A percentile compares a stretch with the other conserved stretches of the same genome.
Conservation (phyloP, 2,113 vertebrate species). For the Scartelaos histophorus region DNA sequence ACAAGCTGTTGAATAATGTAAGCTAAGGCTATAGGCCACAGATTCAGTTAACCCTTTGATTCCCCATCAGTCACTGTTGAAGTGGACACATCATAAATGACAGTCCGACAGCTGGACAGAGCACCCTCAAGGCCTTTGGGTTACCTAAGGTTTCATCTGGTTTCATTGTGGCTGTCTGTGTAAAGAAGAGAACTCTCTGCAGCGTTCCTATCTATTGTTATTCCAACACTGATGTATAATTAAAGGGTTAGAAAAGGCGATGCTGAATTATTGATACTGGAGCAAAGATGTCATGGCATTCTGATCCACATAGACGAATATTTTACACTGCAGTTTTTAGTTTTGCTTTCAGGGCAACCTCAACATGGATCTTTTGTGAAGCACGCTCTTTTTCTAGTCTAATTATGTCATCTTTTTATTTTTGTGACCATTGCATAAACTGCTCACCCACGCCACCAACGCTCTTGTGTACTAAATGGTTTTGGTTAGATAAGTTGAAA, state of each 20-base stretch:
- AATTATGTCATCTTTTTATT: conserved; percentile 17
- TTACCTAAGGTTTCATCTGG: conserved; percentile 45
- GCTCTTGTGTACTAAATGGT: background rate
- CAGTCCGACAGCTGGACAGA: conserved; percentile 49
- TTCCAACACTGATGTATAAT: conserved; percentile 75
- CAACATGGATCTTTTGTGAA: conserved; percentile 34
- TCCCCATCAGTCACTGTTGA: conserved; percentile 63
- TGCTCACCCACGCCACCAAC: background rate
- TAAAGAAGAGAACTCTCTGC: conserved; percentile 37
- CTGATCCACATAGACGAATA: conserved; percentile 43
- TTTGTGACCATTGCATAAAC: conserved; percentile 8
- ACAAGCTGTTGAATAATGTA: conserved; percentile 78
- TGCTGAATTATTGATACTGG: conserved; percentile 72
- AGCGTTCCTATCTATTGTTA: conserved; percentile 58
- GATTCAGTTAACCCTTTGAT: conserved; percentile 75
- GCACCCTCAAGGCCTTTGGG: conserved; percentile 42
- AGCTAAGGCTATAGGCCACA: conserved; percentile 65
- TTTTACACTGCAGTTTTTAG: conserved; percentile 35
- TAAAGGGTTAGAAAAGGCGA: conserved; percentile 69
- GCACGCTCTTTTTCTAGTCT: no score
- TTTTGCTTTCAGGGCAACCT: conserved; percentile 37
- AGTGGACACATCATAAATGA: conserved; percentile 56
- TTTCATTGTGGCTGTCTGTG: conserved; percentile 54
- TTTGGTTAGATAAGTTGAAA: background rate
- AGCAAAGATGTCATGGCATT: conserved; percentile 66